Percentiles rank a stretch among this genome's conserved stretches.
These are phyloP conservation scores for Micronycteris hirsuta DNA, from an alignment of 2,113 vertebrate genomes.

Conservation along the genomic window DNA sequence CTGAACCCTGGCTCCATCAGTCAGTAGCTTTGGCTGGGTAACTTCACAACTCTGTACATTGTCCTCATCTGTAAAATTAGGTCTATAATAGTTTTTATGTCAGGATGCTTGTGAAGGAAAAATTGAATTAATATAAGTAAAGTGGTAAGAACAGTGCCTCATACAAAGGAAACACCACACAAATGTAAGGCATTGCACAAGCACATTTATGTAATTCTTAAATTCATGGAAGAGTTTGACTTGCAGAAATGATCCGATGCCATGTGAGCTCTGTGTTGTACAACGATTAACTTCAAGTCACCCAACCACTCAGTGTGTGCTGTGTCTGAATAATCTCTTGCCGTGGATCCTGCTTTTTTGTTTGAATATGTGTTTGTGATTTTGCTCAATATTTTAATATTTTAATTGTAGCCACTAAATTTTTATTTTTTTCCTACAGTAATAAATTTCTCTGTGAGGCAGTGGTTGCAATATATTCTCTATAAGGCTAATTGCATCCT, in stretches of 20 bases:
- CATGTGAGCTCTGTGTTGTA: not conserved
- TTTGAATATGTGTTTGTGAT: not conserved
- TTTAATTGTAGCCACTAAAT: not conserved
- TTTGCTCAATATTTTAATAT: not conserved
- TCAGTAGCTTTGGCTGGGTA: rapidly evolving
- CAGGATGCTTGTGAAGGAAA: not conserved
- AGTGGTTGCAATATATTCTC: not conserved
- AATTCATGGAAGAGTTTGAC: not conserved
- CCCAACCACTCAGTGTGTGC: not conserved
- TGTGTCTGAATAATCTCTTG: not conserved
- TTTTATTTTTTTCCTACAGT: not conserved
- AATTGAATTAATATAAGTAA: not conserved
- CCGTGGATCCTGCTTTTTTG: not conserved
- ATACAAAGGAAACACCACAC: not conserved
- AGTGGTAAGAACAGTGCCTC: not conserved
- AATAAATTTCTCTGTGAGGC: not conserved
- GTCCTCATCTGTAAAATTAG: not conserved
- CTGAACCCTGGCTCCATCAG: not conserved
- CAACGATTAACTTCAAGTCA: not conserved
- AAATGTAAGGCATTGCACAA: not conserved
- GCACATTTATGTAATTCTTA: not conserved
- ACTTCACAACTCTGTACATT: not conserved
- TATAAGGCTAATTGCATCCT: not conserved
- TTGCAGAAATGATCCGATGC: not conserved
- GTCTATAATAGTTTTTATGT: not conserved